Percentiles rank a stretch among this genome's conserved stretches.
These are phyloP conservation scores for Actinia tenebrosa DNA, from an alignment of 64 coral and sea anemone genomes.

Conservation along the genomic window DNA sequence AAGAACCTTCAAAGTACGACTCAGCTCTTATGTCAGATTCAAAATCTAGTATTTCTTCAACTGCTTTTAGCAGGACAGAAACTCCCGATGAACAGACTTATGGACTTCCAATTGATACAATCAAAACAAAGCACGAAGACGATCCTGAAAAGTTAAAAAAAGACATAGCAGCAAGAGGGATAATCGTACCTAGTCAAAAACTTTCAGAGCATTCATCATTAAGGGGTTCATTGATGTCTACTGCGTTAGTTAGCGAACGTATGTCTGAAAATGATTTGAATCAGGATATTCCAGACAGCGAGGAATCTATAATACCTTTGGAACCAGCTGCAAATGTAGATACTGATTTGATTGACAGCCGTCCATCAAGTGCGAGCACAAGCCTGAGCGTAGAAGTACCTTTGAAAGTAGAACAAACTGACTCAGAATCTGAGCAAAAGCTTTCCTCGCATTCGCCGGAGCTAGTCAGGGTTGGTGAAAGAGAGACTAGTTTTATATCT, in stretches of 20 bases:
- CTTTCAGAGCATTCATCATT: not conserved
- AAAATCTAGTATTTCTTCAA: slow-evolving; percentile 23
- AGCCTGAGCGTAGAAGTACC: slow-evolving; percentile 14
- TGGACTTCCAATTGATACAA: slow-evolving; percentile 1
- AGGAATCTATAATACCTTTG: not conserved
- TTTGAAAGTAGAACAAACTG: not conserved
- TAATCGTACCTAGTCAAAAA: not conserved
- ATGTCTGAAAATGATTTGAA: not conserved
- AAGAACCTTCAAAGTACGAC: not conserved
- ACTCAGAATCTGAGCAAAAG: not conserved
- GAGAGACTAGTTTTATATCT: slow-evolving; percentile 29
- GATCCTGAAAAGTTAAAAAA: slow-evolving; percentile 37
- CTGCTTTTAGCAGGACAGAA: slow-evolving; percentile 15
- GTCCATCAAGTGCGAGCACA: slow-evolving; percentile 32
- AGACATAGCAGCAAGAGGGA: slow-evolving; percentile 41
- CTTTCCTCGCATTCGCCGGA: slow-evolving; percentile 7
- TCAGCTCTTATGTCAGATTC: slow-evolving; percentile 14
- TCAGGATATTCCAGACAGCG: not conserved
- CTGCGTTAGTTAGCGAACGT: not conserved
- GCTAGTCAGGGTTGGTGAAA: slow-evolving; percentile 6
- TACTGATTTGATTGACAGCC: slow-evolving; percentile 16
- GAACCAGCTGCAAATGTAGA: not conserved
- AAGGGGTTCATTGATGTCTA: not conserved
- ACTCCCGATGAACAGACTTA: slow-evolving; percentile 24
- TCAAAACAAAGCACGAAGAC: not conserved